Evolutionary conservation across 2,797 vertebrate species (phyloP), one percentile per base, ranked within the genome.

Genomic region (Brachyalestes nurse): DNA sequence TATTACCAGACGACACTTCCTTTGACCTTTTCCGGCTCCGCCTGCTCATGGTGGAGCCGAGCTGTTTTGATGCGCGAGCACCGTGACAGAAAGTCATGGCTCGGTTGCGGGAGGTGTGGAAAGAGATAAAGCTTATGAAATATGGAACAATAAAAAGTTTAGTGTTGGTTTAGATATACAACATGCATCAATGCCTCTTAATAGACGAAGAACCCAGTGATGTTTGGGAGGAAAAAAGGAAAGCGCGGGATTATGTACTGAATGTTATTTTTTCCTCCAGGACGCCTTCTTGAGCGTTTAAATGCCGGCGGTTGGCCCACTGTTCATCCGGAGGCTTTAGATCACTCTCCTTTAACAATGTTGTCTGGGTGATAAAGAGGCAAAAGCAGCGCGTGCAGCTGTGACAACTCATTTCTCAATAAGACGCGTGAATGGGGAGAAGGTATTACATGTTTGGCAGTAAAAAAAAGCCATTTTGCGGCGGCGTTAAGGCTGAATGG

Each of bases 401-500:
- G 76, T 82, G 81, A 82, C 81, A 82, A 82, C 81, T 82, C 76
- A 82, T 82, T 82, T 78, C 78, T 82, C 81, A 82, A 82, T 78
- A 82, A 82, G 76, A 78, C 75, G 73, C 75, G 76, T 82, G 81
- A 82, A 82, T 82, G 81, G 65, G 66, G 57, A 78, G 69, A 81
- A 80, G 79, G 81, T 78, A 78, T 82, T 75, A 81, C 60, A 75
- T 81, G 75, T 77, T 75, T 62, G 85, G 82, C 79, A 72, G 82
- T 61, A 78, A 81, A 85, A 45, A 45, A 83, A 76, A 79, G 85
- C 69, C 77, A 72, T 82, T 85, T 84, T 75, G 72, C 77, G 57
- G 66, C 58, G 53, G 81, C 73, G 71, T 78, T 82, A 79, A 79
- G 81, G 64, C 57, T 85, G 90, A 90, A 90, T 77, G 83, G 83